Base-by-base conservation (phyloP, 1,140 invertebrate species). In the Conopomorpha cramerella region DNA sequence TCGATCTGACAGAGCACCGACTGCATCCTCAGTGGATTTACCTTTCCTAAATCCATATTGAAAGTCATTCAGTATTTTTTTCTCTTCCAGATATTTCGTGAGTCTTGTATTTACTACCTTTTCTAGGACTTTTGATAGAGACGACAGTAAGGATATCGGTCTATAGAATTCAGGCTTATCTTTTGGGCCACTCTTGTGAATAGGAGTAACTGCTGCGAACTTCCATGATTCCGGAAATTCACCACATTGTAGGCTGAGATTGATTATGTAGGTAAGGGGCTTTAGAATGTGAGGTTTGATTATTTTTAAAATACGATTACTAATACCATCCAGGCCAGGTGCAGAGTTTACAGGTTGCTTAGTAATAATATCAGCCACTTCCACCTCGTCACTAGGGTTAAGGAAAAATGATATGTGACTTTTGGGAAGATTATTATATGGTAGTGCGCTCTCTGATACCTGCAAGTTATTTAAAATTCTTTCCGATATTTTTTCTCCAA, bases 91-190 rank as follows among this genome's bases (percentile, higher is more conserved):
- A 36, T 43, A 57, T 14, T 38, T 43, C 10, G 17, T 34, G 1
- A 59, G 17, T 1, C 41, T 17, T 7, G 32, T 51, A 25, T 49
- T 54, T 4, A 61, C 36, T 17, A 54, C 8, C 32, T 51, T 55
- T 45, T 66, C 53, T 3, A 60, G 35, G 16, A 63, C 17, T 49
- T 64, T 66, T 12, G 50, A 47, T 14, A 61, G 35, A 10, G 43
- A 29, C 1, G 42, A 36, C 0, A 52, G 36, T 6, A 52, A 14
- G 1, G 39, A 52, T 13, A 62, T 60, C 6, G 54, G 57, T 32
- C 57, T 51, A 25, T 62, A 59, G 34, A 60, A 60, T 11, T 31
- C 30, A 3, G 43, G 13, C 14, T 30, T 34, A 8, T 34, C 12
- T 36, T 44, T 52, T 2, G 36, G 18, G 12, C 51, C 55, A 25